These are phyloP conservation scores for Paelopatides confundens DNA, from an alignment of 53 echinoderm and acorn worm genomes.

Conservation along the genomic window DNA sequence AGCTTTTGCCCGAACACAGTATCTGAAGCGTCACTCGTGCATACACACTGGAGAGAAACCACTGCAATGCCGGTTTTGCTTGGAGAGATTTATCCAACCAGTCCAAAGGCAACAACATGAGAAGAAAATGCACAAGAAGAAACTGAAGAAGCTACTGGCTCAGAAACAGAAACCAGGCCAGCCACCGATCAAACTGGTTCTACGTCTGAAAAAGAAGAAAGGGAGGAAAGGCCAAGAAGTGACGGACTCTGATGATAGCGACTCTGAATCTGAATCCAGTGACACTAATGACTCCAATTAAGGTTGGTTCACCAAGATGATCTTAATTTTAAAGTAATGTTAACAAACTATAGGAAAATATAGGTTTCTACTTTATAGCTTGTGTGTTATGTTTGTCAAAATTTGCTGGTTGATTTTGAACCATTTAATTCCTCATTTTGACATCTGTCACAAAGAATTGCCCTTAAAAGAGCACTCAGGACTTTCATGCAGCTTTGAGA, in stretches of 20 bases:
- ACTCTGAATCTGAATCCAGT: constrained; percentile 25
- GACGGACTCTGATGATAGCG: constrained; percentile 42
- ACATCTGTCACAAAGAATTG: too few relatives aligned
- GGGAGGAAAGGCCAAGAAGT: constrained; percentile 39
- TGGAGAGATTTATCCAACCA: constrained; percentile 40
- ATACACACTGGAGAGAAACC: constrained; percentile 52
- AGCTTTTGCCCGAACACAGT: constrained; percentile 38
- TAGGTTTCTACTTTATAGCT: too few relatives aligned
- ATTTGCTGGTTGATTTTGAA: too few relatives aligned
- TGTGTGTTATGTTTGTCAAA: too few relatives aligned
- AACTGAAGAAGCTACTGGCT: constrained; percentile 47
- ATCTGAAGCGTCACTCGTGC: constrained; percentile 46
- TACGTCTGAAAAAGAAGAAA: constrained; percentile 45
- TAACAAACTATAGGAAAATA: too few relatives aligned
- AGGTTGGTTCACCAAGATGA: neutral
- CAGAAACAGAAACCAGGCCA: constrained; percentile 41
- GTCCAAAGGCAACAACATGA: constrained; percentile 48
- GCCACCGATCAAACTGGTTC: constrained; percentile 51
- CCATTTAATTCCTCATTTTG: too few relatives aligned
- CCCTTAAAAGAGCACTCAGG: too few relatives aligned
- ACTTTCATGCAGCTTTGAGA: too few relatives aligned
- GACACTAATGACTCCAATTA: constrained; percentile 28
- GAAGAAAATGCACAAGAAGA: constrained; percentile 50
- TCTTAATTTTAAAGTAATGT: too few relatives aligned
- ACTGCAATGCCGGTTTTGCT: constrained; percentile 31